Percentiles rank a stretch among this genome's conserved stretches.
phyloP scores from a whole-genome alignment of 2,888 invertebrate species.

The Lordiphosa andalusiaca region DNA sequence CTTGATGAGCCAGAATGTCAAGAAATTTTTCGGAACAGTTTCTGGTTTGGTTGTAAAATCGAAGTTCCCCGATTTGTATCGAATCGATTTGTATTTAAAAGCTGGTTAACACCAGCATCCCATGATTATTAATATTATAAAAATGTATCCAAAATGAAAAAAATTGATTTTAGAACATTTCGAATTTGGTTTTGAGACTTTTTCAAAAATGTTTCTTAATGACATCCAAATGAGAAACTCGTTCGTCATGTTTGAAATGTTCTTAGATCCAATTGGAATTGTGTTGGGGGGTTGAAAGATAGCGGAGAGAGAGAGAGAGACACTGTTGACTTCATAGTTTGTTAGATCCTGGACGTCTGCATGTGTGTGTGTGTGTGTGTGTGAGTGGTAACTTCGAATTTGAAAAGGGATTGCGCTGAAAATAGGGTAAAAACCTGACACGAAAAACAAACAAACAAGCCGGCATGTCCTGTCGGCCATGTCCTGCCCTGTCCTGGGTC shows the following conservation, averaged over 20 bases:
- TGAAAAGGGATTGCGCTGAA: slow-evolving; percentile 52
- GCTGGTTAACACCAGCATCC: no score
- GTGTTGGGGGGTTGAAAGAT: slow-evolving; percentile 39
- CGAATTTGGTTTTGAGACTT: no score
- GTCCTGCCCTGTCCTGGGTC: slow-evolving; percentile 31
- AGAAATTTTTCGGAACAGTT: no score
- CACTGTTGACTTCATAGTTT: slow-evolving; percentile 9
- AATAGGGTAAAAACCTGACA: slow-evolving; percentile 75
- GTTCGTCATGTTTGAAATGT: no score
- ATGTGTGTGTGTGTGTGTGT: slow-evolving; percentile 26
- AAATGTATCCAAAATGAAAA: no score
- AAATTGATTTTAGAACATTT: no score
- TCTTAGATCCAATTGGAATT: slow-evolving; percentile 28
- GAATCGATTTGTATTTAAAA: no score
- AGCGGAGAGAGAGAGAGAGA: slow-evolving; percentile 2
- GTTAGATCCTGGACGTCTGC: slow-evolving; percentile 32
- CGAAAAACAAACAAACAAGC: slow-evolving; percentile 69
- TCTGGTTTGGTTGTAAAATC: no score
- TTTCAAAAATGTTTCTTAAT: neutral
- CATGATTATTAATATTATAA: no score
- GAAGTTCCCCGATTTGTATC: no score
- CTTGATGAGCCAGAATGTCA: no score
- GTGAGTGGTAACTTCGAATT: slow-evolving; percentile 34
- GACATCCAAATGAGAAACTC: slow-evolving; percentile 15
- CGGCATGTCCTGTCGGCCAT: slow-evolving; percentile 29